These are phyloP conservation scores for Malurus elegans DNA, from an alignment of 2,113 vertebrate genomes.

Conservation along the genomic window DNA sequence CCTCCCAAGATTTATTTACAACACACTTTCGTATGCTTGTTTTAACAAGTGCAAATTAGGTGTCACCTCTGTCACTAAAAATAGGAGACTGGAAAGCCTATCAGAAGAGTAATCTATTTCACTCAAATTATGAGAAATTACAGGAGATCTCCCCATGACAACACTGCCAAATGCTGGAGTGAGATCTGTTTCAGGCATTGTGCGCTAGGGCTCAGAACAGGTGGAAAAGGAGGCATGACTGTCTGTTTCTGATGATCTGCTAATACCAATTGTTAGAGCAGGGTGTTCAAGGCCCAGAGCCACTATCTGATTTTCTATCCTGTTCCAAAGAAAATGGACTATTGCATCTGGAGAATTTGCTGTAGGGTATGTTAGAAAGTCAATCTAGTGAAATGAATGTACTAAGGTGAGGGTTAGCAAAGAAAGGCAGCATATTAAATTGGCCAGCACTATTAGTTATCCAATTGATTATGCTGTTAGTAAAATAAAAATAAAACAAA, in stretches of 20 bases:
- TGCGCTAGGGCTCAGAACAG: neutral
- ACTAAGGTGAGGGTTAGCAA: neutral
- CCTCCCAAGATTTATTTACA: neutral
- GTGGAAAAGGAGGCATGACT: neutral
- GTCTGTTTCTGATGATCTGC: neutral
- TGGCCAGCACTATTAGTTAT: neutral
- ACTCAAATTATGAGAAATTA: neutral
- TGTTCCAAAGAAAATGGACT: neutral
- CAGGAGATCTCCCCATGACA: neutral
- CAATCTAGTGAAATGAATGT: neutral
- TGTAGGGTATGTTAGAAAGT: neutral
- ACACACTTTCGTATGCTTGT: neutral
- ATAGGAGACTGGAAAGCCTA: neutral
- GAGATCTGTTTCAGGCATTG: neutral
- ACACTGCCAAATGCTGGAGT: neutral
- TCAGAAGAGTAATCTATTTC: neutral
- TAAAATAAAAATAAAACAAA: neutral
- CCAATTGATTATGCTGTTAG: neutral
- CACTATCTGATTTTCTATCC: neutral
- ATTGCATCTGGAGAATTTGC: neutral
- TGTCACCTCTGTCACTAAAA: constrained; percentile 12
- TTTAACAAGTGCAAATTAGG: constrained; percentile 8
- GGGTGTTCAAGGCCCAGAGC: neutral
- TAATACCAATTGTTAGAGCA: neutral
- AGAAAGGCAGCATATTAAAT: neutral